A percentile compares a stretch with the other conserved stretches of the same genome.
These are phyloP conservation scores for Ctenochaetus hawaiiensis DNA, from an alignment of 2,797 vertebrate species.

Conservation along the genomic window DNA sequence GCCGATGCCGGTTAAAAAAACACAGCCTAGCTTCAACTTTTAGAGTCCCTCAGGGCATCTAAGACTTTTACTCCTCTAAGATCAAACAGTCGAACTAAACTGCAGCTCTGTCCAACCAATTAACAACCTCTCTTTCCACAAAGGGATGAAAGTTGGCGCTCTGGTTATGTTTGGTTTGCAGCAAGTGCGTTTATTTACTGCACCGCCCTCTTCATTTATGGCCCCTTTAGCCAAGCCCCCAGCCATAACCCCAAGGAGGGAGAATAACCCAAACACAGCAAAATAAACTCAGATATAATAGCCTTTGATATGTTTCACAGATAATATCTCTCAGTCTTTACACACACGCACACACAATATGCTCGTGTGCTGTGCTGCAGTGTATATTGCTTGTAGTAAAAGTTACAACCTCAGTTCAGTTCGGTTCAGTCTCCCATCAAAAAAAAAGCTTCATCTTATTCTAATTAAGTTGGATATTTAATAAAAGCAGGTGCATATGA, in stretches of 20 bases:
- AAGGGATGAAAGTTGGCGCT: conserved; percentile 64
- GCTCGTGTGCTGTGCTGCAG: not conserved
- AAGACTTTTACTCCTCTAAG: conserved; percentile 53
- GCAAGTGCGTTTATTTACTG: conserved; percentile 60
- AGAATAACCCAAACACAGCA: conserved; percentile 28
- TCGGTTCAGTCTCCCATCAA: not conserved
- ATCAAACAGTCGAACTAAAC: conserved; percentile 63
- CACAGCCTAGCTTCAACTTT: conserved; percentile 39
- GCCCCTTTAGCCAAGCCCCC: conserved; percentile 52
- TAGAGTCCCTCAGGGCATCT: conserved; percentile 43
- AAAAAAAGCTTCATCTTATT: conserved; percentile 2
- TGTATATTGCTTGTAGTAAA: not conserved
- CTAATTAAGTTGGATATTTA: conserved; percentile 35
- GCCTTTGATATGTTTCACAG: conserved; percentile 35
- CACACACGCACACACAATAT: not conserved
- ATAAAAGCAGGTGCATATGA: conserved; percentile 35
- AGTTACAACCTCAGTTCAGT: not conserved
- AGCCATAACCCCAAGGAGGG: conserved; percentile 34
- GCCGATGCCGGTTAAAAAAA: conserved; percentile 47
- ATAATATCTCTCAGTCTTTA: conserved; percentile 15
- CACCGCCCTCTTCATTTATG: conserved; percentile 23
- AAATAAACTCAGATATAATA: conserved; percentile 23
- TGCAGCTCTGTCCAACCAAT: conserved; percentile 68
- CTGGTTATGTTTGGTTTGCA: conserved; percentile 60
- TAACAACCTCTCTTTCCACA: conserved; percentile 48